These are phyloP conservation scores for Mergus octosetaceus DNA, from an alignment of 2,797 vertebrate genomes.

Conservation along the genomic window DNA sequence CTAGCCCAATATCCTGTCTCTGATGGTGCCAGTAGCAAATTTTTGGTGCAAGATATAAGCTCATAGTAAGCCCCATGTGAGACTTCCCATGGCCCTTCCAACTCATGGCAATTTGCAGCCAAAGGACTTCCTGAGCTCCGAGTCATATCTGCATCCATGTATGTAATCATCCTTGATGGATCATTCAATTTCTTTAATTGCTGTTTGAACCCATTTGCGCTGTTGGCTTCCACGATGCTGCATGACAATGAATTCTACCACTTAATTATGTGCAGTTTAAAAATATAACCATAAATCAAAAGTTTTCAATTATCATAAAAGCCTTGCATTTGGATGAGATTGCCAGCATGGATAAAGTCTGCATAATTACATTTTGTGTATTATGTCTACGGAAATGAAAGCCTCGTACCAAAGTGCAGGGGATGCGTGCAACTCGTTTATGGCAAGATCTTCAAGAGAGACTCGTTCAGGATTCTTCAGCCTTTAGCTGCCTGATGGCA, in stretches of 20 bases:
- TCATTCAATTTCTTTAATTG: not conserved
- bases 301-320: not conserved
- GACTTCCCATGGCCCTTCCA: not conserved
- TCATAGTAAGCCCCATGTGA: not conserved
- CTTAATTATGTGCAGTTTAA: not conserved
- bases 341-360: not conserved
- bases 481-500: not conserved
- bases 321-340: not conserved
- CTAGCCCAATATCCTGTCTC: not conserved
- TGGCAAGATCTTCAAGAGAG: not conserved
- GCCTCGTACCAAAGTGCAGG: not conserved
- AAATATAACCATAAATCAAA: slow-evolving; percentile 11
- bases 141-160: not conserved
- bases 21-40: not conserved
- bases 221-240: not conserved
- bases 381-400: not conserved
- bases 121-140: not conserved
- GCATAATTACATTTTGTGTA: not conserved
- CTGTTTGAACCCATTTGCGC: not conserved
- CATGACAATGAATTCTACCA: not conserved
- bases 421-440: fast-evolving
- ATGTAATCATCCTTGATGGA: not conserved
- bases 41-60: not conserved
- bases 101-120: not conserved
- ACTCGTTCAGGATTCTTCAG: not conserved